Evolutionary conservation across 2,113 vertebrate genomes (phyloP).

Genomic region (Lagopus leucura): DNA sequence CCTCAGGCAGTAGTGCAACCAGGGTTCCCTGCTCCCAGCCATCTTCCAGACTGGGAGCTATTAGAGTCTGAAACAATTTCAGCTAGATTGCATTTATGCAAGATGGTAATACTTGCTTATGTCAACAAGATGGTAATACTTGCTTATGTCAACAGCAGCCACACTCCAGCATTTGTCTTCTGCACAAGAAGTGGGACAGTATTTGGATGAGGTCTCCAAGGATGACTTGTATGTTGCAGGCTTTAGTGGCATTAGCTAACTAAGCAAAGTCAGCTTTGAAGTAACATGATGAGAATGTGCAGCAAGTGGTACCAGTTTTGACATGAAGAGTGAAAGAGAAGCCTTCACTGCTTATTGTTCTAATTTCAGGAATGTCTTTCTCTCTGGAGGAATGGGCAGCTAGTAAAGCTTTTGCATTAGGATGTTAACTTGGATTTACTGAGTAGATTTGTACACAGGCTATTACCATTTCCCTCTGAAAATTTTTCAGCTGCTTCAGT

Average conservation of each 20-base stretch:
- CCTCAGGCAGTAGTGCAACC: background rate
- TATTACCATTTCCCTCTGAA: background rate
- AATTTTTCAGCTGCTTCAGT: constrained; percentile 10
- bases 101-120: fast-evolving
- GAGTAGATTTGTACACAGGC: background rate
- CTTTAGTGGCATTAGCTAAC: background rate
- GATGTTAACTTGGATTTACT: constrained; percentile 9
- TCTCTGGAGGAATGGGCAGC: background rate
- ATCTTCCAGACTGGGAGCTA: background rate
- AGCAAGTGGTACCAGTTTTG: background rate
- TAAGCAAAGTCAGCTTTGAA: background rate
- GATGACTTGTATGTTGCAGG: background rate
- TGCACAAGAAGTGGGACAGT: background rate
- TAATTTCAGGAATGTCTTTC: background rate
- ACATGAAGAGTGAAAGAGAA: background rate
- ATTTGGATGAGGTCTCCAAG: background rate
- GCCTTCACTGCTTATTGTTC: background rate
- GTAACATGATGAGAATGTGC: background rate
- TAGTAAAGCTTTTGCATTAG: constrained; percentile 26
- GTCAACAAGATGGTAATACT: fast-evolving
- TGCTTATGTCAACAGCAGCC: fast-evolving
- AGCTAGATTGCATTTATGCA: background rate
- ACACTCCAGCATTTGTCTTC: background rate
- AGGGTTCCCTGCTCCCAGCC: background rate
- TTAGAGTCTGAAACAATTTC: background rate